A percentile compares a stretch with the other conserved stretches of the same genome.
Evolutionary conservation across 2,888 invertebrate species (phyloP).

Genomic region (Sinhomidia bicolor): DNA sequence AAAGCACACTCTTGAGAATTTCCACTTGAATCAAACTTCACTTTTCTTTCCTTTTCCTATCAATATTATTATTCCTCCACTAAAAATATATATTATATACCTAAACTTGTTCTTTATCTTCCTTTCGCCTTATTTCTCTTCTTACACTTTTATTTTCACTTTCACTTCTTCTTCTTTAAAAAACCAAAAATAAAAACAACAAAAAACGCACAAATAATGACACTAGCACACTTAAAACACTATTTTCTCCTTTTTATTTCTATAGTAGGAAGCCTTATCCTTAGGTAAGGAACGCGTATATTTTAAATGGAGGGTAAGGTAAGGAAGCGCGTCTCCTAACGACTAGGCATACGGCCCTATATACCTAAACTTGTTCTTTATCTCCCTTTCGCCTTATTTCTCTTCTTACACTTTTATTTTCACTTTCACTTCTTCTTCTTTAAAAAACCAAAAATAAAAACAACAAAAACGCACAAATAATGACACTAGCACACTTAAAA

Average conservation of each 20-base stretch:
- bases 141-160: conserved; percentile 35
- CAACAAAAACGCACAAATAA: conserved; percentile 41
- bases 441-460: conserved; percentile 15
- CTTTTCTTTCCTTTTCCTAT: conserved; percentile 53
- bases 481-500: conserved; percentile 50
- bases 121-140: not conserved
- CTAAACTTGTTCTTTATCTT: not conserved
- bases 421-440: conserved; percentile 26
- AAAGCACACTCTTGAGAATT: conserved; percentile 63
- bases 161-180: conserved; percentile 15
- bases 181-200: conserved; percentile 13
- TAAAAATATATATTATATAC: not conserved
- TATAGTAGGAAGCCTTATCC: too few species aligned
- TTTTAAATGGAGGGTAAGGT: too few species aligned
- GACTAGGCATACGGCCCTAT: too few species aligned
- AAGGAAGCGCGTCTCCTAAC: too few species aligned
- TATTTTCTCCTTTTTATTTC: not conserved
- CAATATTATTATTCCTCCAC: conserved; percentile 30
- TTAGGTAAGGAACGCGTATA: too few species aligned
- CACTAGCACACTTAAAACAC: conserved; percentile 55
- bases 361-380: too few species aligned
- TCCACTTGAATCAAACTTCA: conserved; percentile 62
- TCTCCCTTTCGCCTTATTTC: not conserved
- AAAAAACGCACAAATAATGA: conserved; percentile 46
- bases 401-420: conserved; percentile 18